Percentiles rank a stretch among this genome's conserved stretches.
Conservation (phyloP, 2,113 vertebrate genomes). For the Campylomormyrus tamandua region DNA sequence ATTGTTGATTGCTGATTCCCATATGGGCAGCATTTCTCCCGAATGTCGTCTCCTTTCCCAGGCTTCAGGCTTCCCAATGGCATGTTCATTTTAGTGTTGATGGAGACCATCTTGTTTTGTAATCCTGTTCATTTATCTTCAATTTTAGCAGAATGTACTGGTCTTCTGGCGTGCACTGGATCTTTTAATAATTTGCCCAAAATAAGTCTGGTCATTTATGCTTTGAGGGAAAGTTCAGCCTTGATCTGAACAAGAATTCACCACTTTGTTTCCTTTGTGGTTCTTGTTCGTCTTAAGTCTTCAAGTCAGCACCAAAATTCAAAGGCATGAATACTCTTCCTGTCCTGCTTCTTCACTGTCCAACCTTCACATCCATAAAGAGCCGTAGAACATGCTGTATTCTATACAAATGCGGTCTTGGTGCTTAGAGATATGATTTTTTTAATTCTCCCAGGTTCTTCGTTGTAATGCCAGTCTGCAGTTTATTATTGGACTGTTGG, state of each 20-base stretch:
- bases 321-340: not conserved
- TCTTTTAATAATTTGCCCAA: not conserved
- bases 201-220: not conserved
- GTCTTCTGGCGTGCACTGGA: not conserved
- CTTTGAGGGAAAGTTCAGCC: not conserved
- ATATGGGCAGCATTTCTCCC: not conserved
- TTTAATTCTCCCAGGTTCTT: not conserved
- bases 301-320: not conserved
- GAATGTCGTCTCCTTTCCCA: not conserved
- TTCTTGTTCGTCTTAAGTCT: not conserved
- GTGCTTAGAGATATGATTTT: not conserved
- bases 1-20: not conserved
- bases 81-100: not conserved
- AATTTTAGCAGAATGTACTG: not conserved
- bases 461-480: not conserved
- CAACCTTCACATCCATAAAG: not conserved
- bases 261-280: not conserved
- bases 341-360: not conserved
- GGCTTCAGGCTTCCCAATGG: not conserved
- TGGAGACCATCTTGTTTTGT: not conserved
- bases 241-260: not conserved
- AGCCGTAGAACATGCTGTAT: not conserved
- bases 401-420: not conserved
- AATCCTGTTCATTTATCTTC: not conserved
- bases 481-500: not conserved